Evolutionary conservation across 2,888 invertebrate species (phyloP).

Genomic region (Mesodorylaimus sp.): DNA sequence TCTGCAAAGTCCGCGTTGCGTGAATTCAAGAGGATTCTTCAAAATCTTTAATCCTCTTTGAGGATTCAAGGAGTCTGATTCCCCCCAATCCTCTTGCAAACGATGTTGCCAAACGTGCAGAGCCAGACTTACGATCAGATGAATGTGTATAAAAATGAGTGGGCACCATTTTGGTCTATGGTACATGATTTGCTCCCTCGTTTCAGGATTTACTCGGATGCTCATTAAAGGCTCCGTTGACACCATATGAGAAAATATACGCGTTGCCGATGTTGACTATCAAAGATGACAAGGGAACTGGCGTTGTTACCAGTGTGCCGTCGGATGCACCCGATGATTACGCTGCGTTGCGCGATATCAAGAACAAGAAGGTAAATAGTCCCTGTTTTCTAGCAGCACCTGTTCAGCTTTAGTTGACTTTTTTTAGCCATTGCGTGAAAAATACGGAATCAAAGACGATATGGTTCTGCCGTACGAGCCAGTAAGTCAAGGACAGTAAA

Average conservation of each 20-base stretch:
- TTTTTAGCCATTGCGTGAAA: conserved; percentile 59
- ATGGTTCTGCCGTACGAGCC: conserved; percentile 54
- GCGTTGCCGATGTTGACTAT: conserved; percentile 92
- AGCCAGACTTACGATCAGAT: too few relatives aligned
- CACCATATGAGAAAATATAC: conserved; percentile 62
- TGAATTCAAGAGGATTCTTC: too few relatives aligned
- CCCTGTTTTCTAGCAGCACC: neutral
- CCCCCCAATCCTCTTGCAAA: too few relatives aligned
- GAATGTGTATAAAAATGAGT: too few relatives aligned
- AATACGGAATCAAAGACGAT: conserved; percentile 65
- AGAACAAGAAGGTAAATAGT: conserved; percentile 52
- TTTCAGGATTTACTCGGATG: conserved; percentile 57
- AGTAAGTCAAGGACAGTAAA: conserved; percentile 32
- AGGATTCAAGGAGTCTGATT: too few relatives aligned
- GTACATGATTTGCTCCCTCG: too few relatives aligned
- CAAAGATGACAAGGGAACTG: conserved; percentile 93
- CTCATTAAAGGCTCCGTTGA: conserved; percentile 61
- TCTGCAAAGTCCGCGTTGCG: too few relatives aligned
- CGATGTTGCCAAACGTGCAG: too few relatives aligned
- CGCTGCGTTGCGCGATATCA: conserved; percentile 78
- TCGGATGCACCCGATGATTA: conserved; percentile 98
- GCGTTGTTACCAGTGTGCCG: conserved; percentile 89
- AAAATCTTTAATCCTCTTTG: too few relatives aligned
- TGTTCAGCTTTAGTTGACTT: neutral
- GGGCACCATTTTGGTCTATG: too few relatives aligned